Evolutionary conservation across 30 jellyfish, hydroid and myxozoan species (phyloP), one percentile per base, ranked within the genome.

Genomic region (Hydractinia symbiolongicarpus): DNA sequence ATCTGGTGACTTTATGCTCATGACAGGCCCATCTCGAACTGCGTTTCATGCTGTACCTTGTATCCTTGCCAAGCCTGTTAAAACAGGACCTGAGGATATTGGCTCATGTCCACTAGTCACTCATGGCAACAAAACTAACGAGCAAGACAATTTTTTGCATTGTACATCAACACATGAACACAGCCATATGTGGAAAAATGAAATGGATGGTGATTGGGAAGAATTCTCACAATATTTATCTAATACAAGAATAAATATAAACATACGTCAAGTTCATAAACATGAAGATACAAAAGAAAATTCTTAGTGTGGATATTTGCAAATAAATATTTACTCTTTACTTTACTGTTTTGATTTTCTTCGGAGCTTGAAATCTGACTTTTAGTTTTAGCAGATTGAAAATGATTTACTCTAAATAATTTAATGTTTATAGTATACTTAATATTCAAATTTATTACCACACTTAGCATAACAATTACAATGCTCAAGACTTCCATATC

Each of bases 31-130:
- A 70, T 94, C 99, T 4, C 88, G 99, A 61, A 72, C 84, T 66
- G 97, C 99, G 4, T 94, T 66, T 74, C 99, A 94, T 94, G 99
- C 99, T 13, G 99, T 94, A 44, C 99, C 99, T 17, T 84, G 95
- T 55, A 94, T 94, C 52, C 76, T 91, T 51, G 78, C 85, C 54
- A 77, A 77, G 5, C 81, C 81, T 17, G 17, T 14, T 10, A 53
- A 77, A 77, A 77, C 85, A 77, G 58, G 55, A 5, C 85, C 85
- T 14, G 52, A 57, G 4, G 79, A 77, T 50, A 77, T 77, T 17
- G 85, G 85, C 19, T 11, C 71, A 74, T 77, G 85, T 55, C 85
- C 75, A 5, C 58, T 77, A 19, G 75, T 61, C 50, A 30, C 9
- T 13, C 15, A 19, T 44, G 21, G 13, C 9, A 58, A 72, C 60